phyloP scores from a whole-genome alignment of 2,797 vertebrate species.

The Pipistrellus pipistrellus region DNA sequence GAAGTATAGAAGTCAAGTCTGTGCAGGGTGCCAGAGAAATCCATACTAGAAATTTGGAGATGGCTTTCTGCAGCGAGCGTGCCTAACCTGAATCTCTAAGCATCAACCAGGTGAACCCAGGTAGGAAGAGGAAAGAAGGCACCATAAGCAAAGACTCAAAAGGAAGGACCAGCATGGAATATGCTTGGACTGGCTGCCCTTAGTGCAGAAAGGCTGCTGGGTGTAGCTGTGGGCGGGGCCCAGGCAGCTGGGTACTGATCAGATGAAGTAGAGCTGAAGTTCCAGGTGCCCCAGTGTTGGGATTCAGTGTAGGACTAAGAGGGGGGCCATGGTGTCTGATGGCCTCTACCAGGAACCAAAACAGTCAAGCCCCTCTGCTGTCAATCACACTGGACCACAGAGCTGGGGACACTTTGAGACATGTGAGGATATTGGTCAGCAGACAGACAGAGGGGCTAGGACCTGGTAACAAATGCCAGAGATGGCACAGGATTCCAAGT shows the following conservation, averaged over 20 bases:
- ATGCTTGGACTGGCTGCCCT: background rate
- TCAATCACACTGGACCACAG: background rate
- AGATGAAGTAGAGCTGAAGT: background rate
- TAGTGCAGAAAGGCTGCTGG: background rate
- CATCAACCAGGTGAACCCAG: background rate
- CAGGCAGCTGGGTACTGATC: background rate
- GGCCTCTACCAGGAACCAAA: background rate
- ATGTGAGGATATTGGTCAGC: background rate
- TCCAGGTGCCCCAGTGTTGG: background rate
- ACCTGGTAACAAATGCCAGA: background rate
- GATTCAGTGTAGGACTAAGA: background rate
- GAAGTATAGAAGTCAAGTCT: background rate
- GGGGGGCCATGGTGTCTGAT: fast-evolving
- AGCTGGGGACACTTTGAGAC: background rate
- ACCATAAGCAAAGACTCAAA: background rate
- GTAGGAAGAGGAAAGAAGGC: background rate
- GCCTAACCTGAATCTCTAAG: background rate
- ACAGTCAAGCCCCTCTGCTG: background rate
- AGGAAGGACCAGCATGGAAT: background rate
- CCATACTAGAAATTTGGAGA: background rate
- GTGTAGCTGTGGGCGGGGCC: fast-evolving
- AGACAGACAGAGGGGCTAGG: background rate
- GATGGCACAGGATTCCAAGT: background rate
- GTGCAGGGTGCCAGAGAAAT: background rate
- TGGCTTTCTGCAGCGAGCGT: background rate